Evolutionary conservation across 2,888 invertebrate genomes (phyloP), one percentile per base, ranked within the genome.

Genomic region (Nephrotoma appendiculata): DNA sequence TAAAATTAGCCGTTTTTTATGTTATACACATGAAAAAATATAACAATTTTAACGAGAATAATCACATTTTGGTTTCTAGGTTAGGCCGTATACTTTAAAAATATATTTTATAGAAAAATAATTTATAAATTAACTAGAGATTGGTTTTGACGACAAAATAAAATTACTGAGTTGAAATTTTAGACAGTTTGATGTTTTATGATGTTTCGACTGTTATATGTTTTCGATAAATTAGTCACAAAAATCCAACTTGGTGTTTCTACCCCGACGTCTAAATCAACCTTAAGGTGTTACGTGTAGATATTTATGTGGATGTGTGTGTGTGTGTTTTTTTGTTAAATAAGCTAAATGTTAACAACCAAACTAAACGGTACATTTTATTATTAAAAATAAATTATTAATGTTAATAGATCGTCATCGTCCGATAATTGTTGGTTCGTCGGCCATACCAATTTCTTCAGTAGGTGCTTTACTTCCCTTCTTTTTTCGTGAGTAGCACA

Each of bases 371-470:
- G 48, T 84, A 41, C 2, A 48, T 12, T 48, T n/a, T 71, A 15
- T 12, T 71, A 84, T 84, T 84, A 41, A 41, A 41, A 41, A 41
- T 84, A 41, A 41, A 12, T 12, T 12, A 48, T 48, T 42, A 42
- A 15, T 41, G 7, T 42, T 84, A 89, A 89, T 90, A 90, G 89
- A 89, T 89, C 89, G 89, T 90, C 89, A 94, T 94, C 94, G 94
- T 89, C 94, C 94, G 88, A 97, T 95, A 89, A 96, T 96, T 83
- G 96, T 95, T 0, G 96, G 96, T 89, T 97, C 97, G 89, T 97
- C 97, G 5, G 96, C 96, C 94, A 96, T 95, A 0, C 95, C 96
- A 71, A 96, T 92, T 90, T 96, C 96, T 88, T 96, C 96, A n/a
- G 94, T 95, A 5, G 95, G 95, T 0, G 96, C 96, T 89, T 96